Conservation (phyloP, 2,888 invertebrate species). For the Gari tellinella region DNA sequence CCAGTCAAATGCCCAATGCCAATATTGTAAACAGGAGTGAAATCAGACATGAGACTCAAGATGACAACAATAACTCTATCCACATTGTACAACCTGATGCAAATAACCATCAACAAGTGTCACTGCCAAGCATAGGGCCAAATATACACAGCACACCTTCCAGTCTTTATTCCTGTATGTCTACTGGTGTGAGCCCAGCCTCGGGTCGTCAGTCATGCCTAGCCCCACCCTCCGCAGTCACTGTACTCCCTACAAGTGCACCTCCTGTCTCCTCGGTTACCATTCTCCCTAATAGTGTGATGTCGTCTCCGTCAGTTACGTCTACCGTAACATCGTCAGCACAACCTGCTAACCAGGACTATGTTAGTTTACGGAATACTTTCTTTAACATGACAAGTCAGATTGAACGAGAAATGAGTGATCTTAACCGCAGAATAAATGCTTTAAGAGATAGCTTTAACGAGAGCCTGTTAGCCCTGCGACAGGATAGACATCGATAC, state of each 20-base stretch:
- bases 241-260: too few relatives aligned
- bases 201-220: too few relatives aligned
- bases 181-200: too few relatives aligned
- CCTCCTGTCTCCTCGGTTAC: neutral
- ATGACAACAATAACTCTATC: conserved; percentile 54
- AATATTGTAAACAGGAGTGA: conserved; percentile 18
- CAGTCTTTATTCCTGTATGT: too few relatives aligned
- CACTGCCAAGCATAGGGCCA: too few relatives aligned
- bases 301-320: neutral
- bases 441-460: conserved; percentile 71
- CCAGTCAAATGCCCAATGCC: conserved; percentile 10
- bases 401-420: conserved; percentile 71
- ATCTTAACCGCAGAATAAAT: conserved; percentile 71
- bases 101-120: too few relatives aligned
- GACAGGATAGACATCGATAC: conserved; percentile 60
- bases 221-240: too few relatives aligned
- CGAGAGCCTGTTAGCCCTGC: conserved; percentile 64
- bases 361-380: conserved; percentile 46
- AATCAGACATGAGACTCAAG: conserved; percentile 32
- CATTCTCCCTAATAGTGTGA: neutral
- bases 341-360: neutral
- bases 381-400: conserved; percentile 67
- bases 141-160: too few relatives aligned
- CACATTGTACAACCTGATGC: conserved; percentile 21
- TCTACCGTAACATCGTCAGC: neutral